A percentile compares a stretch with the other conserved stretches of the same genome.
phyloP scores from a whole-genome alignment of 1,140 invertebrate species.

The Spodoptera litura region DNA sequence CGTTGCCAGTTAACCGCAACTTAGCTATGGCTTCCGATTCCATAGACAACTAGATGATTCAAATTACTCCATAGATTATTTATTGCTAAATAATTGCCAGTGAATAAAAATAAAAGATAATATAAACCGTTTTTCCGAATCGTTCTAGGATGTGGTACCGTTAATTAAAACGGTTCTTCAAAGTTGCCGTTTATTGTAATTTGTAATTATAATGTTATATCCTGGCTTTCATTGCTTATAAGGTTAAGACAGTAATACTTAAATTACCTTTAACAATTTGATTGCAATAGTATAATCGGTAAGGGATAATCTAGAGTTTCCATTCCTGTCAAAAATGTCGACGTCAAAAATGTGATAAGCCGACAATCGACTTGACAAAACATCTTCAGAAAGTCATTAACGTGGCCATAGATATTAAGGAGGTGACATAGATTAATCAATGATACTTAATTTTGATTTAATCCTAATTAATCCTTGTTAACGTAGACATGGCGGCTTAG shows the following conservation, averaged over 20 bases:
- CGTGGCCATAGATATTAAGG: too few relatives aligned
- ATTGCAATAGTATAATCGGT: too few relatives aligned
- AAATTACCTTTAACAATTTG: too few relatives aligned
- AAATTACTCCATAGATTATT: not conserved
- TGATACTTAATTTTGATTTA: constrained; percentile 9
- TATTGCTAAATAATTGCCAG: not conserved
- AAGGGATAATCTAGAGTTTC: too few relatives aligned
- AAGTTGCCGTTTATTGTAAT: not conserved
- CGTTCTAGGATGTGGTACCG: constrained; percentile 7
- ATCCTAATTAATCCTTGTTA: constrained; percentile 32
- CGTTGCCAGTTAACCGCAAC: not conserved
- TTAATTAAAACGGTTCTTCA: constrained; percentile 9
- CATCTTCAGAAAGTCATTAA: too few relatives aligned
- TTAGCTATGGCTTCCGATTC: constrained; percentile 14
- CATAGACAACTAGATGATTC: not conserved
- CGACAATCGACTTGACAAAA: too few relatives aligned
- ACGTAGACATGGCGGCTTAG: not conserved
- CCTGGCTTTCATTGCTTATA: too few relatives aligned
- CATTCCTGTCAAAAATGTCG: too few relatives aligned
- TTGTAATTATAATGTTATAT: too few relatives aligned
- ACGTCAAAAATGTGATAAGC: too few relatives aligned
- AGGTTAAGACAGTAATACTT: too few relatives aligned
- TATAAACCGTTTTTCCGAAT: not conserved
- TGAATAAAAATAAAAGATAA: not conserved
- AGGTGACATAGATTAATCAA: not conserved